Evolutionary conservation across 2,888 invertebrate genomes (phyloP).

Genomic region (Steinernema hermaphroditum): DNA sequence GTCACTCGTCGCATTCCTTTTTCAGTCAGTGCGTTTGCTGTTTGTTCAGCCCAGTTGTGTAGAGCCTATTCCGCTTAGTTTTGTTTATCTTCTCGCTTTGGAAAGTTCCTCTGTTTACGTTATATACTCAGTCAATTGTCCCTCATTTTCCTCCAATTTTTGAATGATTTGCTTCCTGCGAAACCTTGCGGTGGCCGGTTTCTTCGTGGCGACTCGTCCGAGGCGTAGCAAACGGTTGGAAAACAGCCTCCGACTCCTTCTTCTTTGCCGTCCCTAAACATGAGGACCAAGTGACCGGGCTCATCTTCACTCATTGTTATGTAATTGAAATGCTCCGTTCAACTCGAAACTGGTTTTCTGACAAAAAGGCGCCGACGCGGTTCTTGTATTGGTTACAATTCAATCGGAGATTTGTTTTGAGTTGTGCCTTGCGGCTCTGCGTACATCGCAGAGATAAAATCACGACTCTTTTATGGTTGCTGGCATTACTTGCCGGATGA

Average conservation of each 20-base stretch:
- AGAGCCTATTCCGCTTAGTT: neutral
- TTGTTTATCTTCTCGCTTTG: neutral
- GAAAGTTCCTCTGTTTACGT: neutral
- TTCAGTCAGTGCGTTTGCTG: neutral
- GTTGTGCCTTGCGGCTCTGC: neutral
- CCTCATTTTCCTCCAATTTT: neutral
- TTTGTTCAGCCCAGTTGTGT: neutral
- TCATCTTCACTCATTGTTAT: conserved; percentile 11
- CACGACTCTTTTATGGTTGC: too few relatives aligned
- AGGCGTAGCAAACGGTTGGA: neutral
- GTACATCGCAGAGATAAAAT: neutral
- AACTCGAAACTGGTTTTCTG: conserved; percentile 13
- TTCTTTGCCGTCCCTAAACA: neutral
- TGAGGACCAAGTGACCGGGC: conserved; percentile 26
- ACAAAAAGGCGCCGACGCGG: neutral
- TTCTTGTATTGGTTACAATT: neutral
- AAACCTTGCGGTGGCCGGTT: conserved; percentile 2
- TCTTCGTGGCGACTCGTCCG: too few relatives aligned
- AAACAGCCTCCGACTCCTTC: neutral
- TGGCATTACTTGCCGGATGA: too few relatives aligned
- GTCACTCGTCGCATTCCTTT: neutral
- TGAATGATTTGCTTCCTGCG: neutral
- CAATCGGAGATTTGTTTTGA: neutral
- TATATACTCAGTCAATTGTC: conserved; percentile 10
- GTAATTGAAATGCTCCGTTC: conserved; percentile 18